Evolutionary conservation across 2,113 vertebrate species (phyloP).

Genomic region (Etheostoma cragini): DNA sequence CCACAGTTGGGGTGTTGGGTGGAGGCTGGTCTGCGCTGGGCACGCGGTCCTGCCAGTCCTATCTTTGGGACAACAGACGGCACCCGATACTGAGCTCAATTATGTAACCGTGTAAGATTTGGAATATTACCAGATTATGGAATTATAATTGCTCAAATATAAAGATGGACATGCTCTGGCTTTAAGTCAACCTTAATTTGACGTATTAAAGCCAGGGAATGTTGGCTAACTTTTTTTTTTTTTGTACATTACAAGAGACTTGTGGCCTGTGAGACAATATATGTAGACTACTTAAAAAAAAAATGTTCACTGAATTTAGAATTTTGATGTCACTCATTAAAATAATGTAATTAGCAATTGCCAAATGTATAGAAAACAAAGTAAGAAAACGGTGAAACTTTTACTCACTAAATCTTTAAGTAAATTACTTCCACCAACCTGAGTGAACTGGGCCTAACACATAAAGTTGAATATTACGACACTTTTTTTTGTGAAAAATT

Average conservation of each 20-base stretch:
- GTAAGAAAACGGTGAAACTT: neutral
- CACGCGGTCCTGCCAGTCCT: conserved; percentile 4
- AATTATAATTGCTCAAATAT: conserved; percentile 64
- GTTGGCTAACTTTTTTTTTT: too few relatives aligned
- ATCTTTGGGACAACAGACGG: conserved; percentile 55
- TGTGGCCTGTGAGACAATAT: neutral
- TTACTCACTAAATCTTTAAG: neutral
- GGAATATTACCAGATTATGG: conserved; percentile 70
- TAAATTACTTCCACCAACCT: neutral
- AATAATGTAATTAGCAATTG: neutral
- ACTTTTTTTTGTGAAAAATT: neutral
- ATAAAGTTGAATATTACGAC: neutral
- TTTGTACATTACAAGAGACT: neutral
- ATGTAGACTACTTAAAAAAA: too few relatives aligned
- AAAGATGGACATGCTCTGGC: conserved; percentile 17
- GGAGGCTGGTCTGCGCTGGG: neutral
- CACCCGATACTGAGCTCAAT: conserved; percentile 53
- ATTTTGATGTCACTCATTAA: neutral
- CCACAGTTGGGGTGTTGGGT: neutral
- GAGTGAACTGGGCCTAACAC: neutral
- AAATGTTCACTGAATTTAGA: neutral
- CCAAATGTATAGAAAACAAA: too few relatives aligned
- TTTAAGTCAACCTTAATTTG: conserved; percentile 13
- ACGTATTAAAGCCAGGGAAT: too few relatives aligned
- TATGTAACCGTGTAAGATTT: conserved; percentile 68